These are phyloP conservation scores for Danio jaintianensis DNA, from an alignment of 2,797 vertebrate genomes.

Conservation along the genomic window DNA sequence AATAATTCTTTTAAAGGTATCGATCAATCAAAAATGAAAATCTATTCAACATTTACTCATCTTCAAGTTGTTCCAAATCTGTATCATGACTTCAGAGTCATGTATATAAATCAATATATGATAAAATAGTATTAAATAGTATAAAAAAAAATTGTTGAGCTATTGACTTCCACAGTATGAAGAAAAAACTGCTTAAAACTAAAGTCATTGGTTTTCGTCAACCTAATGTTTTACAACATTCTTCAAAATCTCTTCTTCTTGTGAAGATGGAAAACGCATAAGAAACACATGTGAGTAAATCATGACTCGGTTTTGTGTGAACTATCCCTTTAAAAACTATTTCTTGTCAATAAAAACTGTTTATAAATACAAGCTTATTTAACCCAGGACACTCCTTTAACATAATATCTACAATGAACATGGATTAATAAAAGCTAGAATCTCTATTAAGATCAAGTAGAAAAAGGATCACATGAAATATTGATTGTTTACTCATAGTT, in stretches of 20 bases:
- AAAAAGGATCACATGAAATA: neutral
- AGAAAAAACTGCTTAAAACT: too few species aligned
- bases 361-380: too few species aligned
- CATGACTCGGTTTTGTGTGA: neutral
- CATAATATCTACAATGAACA: neutral
- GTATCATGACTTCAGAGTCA: too few species aligned
- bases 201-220: neutral
- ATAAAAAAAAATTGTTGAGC: too few species aligned
- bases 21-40: too few species aligned
- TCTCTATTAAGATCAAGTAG: constrained; percentile 7
- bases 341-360: too few species aligned
- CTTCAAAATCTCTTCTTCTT: neutral
- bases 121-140: too few species aligned
- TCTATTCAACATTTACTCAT: too few species aligned
- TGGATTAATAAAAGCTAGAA: neutral
- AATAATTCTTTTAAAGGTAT: too few species aligned
- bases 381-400: neutral
- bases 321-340: too few species aligned
- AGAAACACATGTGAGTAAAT: neutral
- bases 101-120: too few species aligned
- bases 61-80: too few species aligned
- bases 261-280: neutral
- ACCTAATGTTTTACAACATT: neutral
- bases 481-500: neutral
- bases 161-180: neutral